phyloP scores from a whole-genome alignment of 1,140 invertebrate species.

The Lepidurus arcticus region DNA sequence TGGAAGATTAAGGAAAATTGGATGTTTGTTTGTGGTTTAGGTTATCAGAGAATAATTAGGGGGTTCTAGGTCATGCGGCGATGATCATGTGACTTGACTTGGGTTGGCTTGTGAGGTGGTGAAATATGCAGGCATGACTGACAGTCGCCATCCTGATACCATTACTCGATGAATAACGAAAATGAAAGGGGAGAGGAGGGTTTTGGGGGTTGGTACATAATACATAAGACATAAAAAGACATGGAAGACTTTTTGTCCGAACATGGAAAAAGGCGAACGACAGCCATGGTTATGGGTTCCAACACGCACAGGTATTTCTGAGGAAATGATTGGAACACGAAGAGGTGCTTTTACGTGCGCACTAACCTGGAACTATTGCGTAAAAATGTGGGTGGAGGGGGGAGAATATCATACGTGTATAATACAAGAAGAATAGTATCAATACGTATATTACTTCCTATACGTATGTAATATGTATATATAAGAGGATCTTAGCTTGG shows the following conservation, averaged over 20 bases:
- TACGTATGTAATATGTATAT: not conserved
- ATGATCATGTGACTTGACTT: not conserved
- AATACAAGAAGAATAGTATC: not conserved
- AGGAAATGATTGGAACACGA: constrained; percentile 14
- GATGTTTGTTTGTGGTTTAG: no score
- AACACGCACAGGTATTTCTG: not conserved
- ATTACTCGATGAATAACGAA: constrained; percentile 11
- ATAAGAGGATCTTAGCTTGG: not conserved
- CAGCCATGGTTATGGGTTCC: constrained; percentile 1
- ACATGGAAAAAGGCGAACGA: not conserved
- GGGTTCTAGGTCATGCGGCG: no score
- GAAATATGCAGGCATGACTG: constrained; percentile 15
- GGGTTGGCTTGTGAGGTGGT: not conserved
- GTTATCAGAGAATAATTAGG: no score
- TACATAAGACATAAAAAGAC: not conserved
- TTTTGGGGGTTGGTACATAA: not conserved
- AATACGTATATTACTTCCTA: not conserved
- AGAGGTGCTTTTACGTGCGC: constrained; percentile 2
- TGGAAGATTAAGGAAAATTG: no score
- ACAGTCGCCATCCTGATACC: constrained; percentile 1
- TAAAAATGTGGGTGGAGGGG: not conserved
- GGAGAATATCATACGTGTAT: not conserved
- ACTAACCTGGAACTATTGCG: not conserved
- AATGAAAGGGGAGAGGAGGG: not conserved
- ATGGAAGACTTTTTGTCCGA: not conserved